A percentile compares a stretch with the other conserved stretches of the same genome.
These are phyloP conservation scores for Carposina sasakii DNA, from an alignment of 1,140 invertebrate species.

Conservation along the genomic window DNA sequence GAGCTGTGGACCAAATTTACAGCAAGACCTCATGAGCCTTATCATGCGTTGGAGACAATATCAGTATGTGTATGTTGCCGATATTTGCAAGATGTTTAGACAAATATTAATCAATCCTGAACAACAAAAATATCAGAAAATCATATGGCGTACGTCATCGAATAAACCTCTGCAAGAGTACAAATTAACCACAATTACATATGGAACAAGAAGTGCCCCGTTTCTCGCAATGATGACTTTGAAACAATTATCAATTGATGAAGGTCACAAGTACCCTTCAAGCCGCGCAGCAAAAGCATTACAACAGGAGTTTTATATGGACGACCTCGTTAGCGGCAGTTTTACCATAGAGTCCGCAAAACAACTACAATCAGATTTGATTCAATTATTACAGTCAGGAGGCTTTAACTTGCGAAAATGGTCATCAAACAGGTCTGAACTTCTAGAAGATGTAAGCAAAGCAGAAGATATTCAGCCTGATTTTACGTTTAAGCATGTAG, in stretches of 20 bases:
- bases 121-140: background rate
- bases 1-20: slow-evolving; percentile 2
- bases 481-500: slow-evolving; percentile 6
- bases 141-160: background rate
- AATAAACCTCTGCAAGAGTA: background rate
- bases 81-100: slow-evolving; percentile 5
- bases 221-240: slow-evolving; percentile 4
- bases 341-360: background rate
- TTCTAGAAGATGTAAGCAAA: background rate
- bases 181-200: background rate
- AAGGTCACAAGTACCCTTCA: background rate
- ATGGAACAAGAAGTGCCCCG: background rate
- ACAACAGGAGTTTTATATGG: slow-evolving; percentile 4
- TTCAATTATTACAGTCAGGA: background rate
- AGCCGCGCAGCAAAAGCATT: slow-evolving; percentile 2
- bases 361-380: slow-evolving; percentile 9
- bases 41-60: slow-evolving; percentile 4
- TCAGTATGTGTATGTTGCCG: background rate
- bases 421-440: slow-evolving; percentile 1
- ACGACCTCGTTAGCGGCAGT: background rate
- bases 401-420: slow-evolving; percentile 5
- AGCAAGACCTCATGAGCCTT: background rate
- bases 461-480: background rate
- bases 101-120: background rate
- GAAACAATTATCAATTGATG: slow-evolving; percentile 1